phyloP scores from a whole-genome alignment of 2,888 invertebrate species.

The Caenorhabditis japonica region DNA sequence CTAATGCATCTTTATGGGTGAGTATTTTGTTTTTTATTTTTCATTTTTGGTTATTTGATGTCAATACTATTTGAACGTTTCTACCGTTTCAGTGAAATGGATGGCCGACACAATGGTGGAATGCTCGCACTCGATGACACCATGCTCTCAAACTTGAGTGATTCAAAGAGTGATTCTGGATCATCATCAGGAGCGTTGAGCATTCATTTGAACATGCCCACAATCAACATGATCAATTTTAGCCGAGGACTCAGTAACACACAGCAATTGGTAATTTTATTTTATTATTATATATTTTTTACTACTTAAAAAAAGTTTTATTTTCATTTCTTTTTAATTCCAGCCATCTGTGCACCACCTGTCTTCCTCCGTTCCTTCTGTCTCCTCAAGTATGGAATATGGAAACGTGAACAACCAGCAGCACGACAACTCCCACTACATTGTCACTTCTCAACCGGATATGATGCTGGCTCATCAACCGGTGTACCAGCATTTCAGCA shows the following conservation, averaged over 20 bases:
- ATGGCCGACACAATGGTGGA: slow-evolving; percentile 51
- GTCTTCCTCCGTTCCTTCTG: slow-evolving; percentile 59
- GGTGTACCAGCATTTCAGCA: slow-evolving; percentile 26
- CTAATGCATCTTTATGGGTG: slow-evolving; percentile 64
- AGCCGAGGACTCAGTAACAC: slow-evolving; percentile 31
- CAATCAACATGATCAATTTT: slow-evolving; percentile 62
- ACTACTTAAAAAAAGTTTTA: neutral
- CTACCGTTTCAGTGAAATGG: slow-evolving; percentile 43
- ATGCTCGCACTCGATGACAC: slow-evolving; percentile 53
- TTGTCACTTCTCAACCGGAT: slow-evolving; percentile 59
- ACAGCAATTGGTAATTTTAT: slow-evolving; percentile 55
- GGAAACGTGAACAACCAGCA: slow-evolving; percentile 23
- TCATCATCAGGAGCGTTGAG: slow-evolving; percentile 36
- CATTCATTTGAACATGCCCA: slow-evolving; percentile 57
- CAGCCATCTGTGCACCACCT: slow-evolving; percentile 69
- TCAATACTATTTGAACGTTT: neutral
- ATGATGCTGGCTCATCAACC: slow-evolving; percentile 59
- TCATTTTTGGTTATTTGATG: no score
- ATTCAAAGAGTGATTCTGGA: slow-evolving; percentile 38
- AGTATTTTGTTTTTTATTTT: no score
- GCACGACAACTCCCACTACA: slow-evolving; percentile 60
- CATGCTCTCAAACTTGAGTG: slow-evolving; percentile 46
- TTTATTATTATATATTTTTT: no score
- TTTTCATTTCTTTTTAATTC: slow-evolving; percentile 7
- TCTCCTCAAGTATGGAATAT: slow-evolving; percentile 60